These are phyloP conservation scores for Aphidius ervi DNA, from an alignment of 1,140 invertebrate genomes.

Conservation along the genomic window DNA sequence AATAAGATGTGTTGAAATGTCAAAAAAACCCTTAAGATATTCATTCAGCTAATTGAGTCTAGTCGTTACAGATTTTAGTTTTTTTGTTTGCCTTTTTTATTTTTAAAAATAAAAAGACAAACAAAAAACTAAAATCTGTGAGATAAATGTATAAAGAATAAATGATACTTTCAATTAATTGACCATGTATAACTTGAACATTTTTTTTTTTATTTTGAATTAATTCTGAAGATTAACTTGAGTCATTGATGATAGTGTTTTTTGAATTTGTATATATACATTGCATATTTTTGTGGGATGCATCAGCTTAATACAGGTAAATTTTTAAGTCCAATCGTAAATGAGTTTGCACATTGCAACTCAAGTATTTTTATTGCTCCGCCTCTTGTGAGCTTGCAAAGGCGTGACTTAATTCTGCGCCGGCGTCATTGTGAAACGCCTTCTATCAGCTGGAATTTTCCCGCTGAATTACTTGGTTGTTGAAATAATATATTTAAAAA, in stretches of 20 bases:
- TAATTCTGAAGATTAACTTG: neutral
- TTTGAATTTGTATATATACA: neutral
- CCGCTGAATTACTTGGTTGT: constrained; percentile 7
- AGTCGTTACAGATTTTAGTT: too few relatives aligned
- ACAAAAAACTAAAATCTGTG: too few relatives aligned
- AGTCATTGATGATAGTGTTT: neutral
- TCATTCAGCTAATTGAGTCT: too few relatives aligned
- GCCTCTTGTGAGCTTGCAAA: constrained; percentile 15
- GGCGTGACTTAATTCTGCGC: constrained; percentile 18
- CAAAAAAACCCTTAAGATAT: too few relatives aligned
- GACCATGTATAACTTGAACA: too few relatives aligned
- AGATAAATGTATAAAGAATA: too few relatives aligned
- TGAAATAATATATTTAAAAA: neutral
- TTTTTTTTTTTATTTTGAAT: constrained; percentile 8
- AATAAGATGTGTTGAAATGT: too few relatives aligned
- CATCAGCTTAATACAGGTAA: too few relatives aligned
- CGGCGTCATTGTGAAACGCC: constrained; percentile 13
- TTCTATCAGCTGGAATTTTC: constrained; percentile 14
- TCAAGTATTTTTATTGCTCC: constrained; percentile 17
- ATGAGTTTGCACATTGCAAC: constrained; percentile 13
- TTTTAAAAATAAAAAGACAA: too few relatives aligned
- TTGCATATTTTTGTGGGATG: neutral
- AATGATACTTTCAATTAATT: too few relatives aligned
- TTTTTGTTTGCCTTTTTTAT: constrained; percentile 6
- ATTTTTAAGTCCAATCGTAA: constrained; percentile 17